Percentiles rank a stretch among this genome's conserved stretches.
Evolutionary conservation across 2,888 invertebrate species (phyloP).

Genomic region (Hyposoter didymator): DNA sequence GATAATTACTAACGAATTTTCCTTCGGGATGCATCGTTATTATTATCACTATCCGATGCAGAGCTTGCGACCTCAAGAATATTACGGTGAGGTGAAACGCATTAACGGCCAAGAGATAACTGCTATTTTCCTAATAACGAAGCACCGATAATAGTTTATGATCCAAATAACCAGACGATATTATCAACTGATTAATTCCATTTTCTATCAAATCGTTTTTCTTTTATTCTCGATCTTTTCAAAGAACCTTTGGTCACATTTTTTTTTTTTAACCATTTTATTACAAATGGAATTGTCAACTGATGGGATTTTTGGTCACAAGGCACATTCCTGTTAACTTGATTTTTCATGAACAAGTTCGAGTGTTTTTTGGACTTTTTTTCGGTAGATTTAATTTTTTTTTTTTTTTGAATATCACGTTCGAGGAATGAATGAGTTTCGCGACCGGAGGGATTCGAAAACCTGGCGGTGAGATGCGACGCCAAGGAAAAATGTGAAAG

Average conservation of each 20-base stretch:
- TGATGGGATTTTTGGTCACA: no score
- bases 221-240: no score
- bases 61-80: conserved; percentile 6
- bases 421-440: background rate
- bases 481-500: background rate
- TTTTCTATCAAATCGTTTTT: no score
- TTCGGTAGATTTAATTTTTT: no score
- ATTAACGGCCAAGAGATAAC: background rate
- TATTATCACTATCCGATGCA: background rate
- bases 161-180: background rate
- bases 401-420: no score
- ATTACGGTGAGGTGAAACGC: conserved; percentile 3
- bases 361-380: no score
- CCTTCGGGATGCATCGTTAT: background rate
- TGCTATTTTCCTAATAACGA: conserved; percentile 6
- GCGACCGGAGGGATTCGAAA: background rate
- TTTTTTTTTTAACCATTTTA: no score
- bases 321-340: no score
- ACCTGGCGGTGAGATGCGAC: background rate
- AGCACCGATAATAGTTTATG: background rate
- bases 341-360: no score
- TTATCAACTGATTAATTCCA: background rate
- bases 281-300: no score
- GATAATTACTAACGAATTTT: background rate
- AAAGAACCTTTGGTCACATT: no score